Percentiles rank a stretch among this genome's conserved stretches.
Evolutionary conservation across 2,113 vertebrate genomes (phyloP).

Genomic region (Hippoglossus stenolepis): DNA sequence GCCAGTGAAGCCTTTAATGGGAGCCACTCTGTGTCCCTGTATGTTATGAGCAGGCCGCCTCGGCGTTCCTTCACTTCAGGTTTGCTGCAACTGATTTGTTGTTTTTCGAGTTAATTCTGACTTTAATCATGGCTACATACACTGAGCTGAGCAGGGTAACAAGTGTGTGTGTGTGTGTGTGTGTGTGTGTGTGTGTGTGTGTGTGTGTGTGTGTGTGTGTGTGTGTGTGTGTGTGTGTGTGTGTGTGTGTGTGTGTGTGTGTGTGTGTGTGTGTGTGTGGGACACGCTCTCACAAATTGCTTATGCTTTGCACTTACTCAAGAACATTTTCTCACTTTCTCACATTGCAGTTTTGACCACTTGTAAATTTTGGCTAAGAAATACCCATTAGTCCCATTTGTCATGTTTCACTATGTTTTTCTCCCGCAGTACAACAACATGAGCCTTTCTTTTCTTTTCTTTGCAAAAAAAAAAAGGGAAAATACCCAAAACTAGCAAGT

Average conservation of each 20-base stretch:
- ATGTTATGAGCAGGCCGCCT: constrained; percentile 65
- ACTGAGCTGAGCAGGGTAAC: constrained; percentile 31
- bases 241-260: background rate
- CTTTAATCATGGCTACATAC: constrained; percentile 64
- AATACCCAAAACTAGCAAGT: constrained; percentile 25
- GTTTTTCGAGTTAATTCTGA: constrained; percentile 65
- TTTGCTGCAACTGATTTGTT: constrained; percentile 72
- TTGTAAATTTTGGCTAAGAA: constrained; percentile 53
- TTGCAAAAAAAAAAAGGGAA: constrained; percentile 4
- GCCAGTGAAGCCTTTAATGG: constrained; percentile 81
- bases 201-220: constrained; percentile 6
- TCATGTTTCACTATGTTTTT: constrained; percentile 35
- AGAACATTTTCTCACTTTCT: constrained; percentile 59
- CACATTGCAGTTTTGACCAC: constrained; percentile 53
- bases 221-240: background rate
- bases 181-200: constrained; percentile 3
- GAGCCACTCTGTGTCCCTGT: constrained; percentile 65
- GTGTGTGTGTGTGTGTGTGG: background rate
- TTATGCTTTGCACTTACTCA: constrained; percentile 47
- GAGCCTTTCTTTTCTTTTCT: constrained; percentile 8
- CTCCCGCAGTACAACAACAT: constrained; percentile 11
- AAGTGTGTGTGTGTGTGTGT: constrained; percentile 9
- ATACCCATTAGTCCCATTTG: constrained; percentile 24
- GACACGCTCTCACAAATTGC: constrained; percentile 40
- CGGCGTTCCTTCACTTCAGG: constrained; percentile 59